Percentiles rank a stretch among this genome's conserved stretches.
phyloP scores from a whole-genome alignment of 2,113 vertebrate species.

The Pogonocichla stellata region DNA sequence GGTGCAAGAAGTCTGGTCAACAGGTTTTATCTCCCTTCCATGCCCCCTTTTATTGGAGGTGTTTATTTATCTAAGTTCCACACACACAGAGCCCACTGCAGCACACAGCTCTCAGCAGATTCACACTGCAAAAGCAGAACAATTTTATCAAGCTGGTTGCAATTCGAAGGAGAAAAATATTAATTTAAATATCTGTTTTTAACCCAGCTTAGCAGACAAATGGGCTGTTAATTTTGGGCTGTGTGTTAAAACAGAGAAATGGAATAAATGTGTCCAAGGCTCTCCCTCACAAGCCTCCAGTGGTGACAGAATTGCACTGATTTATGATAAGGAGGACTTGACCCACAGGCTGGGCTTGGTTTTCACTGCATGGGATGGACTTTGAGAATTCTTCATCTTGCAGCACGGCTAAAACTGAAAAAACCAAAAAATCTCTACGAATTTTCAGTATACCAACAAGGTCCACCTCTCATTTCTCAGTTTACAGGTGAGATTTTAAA shows the following conservation, averaged over 20 bases:
- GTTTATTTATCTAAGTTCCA: not conserved
- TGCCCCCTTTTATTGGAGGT: not conserved
- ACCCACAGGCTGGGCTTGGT: not conserved
- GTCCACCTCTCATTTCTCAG: accelerated
- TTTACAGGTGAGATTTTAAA: not conserved
- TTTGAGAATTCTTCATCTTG: not conserved
- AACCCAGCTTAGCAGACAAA: not conserved
- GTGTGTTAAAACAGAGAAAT: not conserved
- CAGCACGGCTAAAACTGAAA: not conserved
- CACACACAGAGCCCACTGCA: not conserved
- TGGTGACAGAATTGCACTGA: too few species aligned
- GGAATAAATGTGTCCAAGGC: accelerated
- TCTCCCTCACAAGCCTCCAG: not conserved
- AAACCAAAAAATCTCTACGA: not conserved
- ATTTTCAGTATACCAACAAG: not conserved
- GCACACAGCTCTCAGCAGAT: not conserved
- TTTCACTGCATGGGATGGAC: not conserved
- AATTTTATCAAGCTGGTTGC: not conserved
- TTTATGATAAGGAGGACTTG: accelerated
- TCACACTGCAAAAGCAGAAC: not conserved
- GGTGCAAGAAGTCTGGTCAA: not conserved
- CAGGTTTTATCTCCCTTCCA: not conserved
- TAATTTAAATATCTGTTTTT: not conserved
- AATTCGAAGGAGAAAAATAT: not conserved
- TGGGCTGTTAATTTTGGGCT: accelerated